These are phyloP conservation scores for Lethenteron camtschaticum DNA, from an alignment of 2,113 vertebrate genomes.

Conservation along the genomic window DNA sequence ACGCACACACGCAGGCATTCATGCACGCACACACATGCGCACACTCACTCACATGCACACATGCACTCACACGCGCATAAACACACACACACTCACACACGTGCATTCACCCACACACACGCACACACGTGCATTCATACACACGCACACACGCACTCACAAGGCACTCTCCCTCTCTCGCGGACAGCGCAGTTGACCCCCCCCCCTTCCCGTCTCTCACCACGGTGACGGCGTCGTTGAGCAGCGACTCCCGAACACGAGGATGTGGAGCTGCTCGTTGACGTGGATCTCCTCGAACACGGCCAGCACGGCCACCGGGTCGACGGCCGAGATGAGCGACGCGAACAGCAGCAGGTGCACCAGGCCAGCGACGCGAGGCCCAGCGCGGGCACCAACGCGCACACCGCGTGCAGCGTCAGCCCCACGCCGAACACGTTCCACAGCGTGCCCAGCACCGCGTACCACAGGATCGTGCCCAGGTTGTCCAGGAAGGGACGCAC, in stretches of 20 bases:
- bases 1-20: too few species aligned
- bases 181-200: too few species aligned
- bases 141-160: too few species aligned
- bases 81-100: too few species aligned
- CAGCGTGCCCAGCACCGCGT: conserved; percentile 30
- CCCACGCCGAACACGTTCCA: conserved; percentile 45
- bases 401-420: conserved; percentile 36
- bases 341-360: conserved; percentile 45
- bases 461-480: conserved; percentile 30
- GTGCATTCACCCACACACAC: too few species aligned
- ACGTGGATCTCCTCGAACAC: conserved; percentile 54
- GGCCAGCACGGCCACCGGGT: conserved; percentile 35
- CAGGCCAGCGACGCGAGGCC: conserved; percentile 29
- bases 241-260: conserved; percentile 46
- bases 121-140: too few species aligned
- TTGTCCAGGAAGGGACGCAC: conserved; percentile 42
- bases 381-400: conserved; percentile 27
- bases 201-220: conserved; percentile 21
- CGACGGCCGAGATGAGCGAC: conserved; percentile 35
- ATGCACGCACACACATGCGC: too few species aligned
- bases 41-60: too few species aligned
- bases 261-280: conserved; percentile 44
- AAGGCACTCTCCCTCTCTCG: too few species aligned
- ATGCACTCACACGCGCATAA: too few species aligned
- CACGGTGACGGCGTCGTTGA: conserved; percentile 42